phyloP scores from a whole-genome alignment of 2,888 invertebrate species.

The Cosmia pyralina region DNA sequence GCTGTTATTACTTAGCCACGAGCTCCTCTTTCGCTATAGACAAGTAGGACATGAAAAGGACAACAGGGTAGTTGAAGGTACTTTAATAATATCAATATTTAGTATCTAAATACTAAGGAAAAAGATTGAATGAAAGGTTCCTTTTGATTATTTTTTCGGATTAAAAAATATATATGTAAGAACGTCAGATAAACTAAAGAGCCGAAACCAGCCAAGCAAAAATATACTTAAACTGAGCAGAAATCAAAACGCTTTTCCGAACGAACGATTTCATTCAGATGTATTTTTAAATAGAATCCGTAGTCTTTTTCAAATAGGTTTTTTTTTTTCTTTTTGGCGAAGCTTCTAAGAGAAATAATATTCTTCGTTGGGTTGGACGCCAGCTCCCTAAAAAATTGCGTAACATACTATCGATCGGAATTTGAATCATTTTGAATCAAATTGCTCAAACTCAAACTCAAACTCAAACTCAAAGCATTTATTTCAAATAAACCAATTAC shows the following conservation, averaged over 20 bases:
- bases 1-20: too few relatives aligned
- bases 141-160: slow-evolving; percentile 34
- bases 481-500: too few relatives aligned
- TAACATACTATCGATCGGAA: too few relatives aligned
- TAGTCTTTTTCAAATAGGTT: slow-evolving; percentile 22
- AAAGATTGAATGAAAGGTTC: slow-evolving; percentile 18
- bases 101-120: slow-evolving; percentile 23
- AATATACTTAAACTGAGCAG: slow-evolving; percentile 11
- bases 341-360: slow-evolving; percentile 23
- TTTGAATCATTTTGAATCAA: too few relatives aligned
- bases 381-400: neutral
- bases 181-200: slow-evolving; percentile 10
- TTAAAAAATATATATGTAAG: slow-evolving; percentile 33
- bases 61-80: neutral
- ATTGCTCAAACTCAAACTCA: too few relatives aligned
- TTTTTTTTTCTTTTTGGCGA: slow-evolving; percentile 10
- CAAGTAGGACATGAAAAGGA: slow-evolving; percentile 2
- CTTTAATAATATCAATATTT: slow-evolving; percentile 31
- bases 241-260: slow-evolving; percentile 31
- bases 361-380: neutral
- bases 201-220: slow-evolving; percentile 9
- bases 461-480: too few relatives aligned
- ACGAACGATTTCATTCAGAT: slow-evolving; percentile 17
- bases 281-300: slow-evolving; percentile 11
- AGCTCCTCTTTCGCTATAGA: too few relatives aligned